Conservation (phyloP, 2,888 invertebrate genomes). For the Rhingia campestris region DNA sequence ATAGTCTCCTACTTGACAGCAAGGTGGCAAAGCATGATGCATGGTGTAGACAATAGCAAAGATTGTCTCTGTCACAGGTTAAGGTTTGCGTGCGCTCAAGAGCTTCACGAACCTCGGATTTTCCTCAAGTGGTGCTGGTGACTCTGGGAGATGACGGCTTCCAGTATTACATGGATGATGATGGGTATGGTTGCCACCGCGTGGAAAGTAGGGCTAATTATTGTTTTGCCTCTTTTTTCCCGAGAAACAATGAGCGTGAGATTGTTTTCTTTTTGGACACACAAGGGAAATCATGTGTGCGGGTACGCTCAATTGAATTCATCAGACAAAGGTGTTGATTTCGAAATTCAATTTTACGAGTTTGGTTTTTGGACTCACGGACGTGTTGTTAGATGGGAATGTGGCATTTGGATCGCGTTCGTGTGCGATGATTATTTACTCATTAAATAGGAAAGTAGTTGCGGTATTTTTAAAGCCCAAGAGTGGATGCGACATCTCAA, state of each 20-base stretch:
- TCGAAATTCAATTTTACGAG: conserved; percentile 39
- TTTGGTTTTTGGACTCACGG: neutral
- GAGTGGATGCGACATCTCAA: neutral
- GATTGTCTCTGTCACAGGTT: conserved; percentile 30
- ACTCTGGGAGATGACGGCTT: conserved; percentile 12
- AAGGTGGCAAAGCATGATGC: conserved; percentile 4
- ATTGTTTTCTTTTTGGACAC: conserved; percentile 39
- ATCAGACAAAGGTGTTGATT: conserved; percentile 53
- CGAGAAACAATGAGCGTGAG: conserved; percentile 62
- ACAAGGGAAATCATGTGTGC: conserved; percentile 52
- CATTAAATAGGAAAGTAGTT: neutral
- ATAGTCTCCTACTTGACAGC: too few relatives aligned
- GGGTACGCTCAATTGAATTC: conserved; percentile 39
- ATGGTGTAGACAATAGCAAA: neutral
- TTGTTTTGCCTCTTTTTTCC: conserved; percentile 25
- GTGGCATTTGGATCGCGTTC: conserved; percentile 7
- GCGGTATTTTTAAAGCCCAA: neutral
- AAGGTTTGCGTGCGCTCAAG: conserved; percentile 51
- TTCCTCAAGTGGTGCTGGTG: conserved; percentile 13
- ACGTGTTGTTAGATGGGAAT: conserved; percentile 10
- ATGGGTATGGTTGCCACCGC: conserved; percentile 44
- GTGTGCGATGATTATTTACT: neutral
- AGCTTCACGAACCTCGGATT: conserved; percentile 46
- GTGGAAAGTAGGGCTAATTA: conserved; percentile 71
- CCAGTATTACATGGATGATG: conserved; percentile 6